These are phyloP conservation scores for Mechanitis messenoides DNA, from an alignment of 2,888 invertebrate species.

Conservation along the genomic window DNA sequence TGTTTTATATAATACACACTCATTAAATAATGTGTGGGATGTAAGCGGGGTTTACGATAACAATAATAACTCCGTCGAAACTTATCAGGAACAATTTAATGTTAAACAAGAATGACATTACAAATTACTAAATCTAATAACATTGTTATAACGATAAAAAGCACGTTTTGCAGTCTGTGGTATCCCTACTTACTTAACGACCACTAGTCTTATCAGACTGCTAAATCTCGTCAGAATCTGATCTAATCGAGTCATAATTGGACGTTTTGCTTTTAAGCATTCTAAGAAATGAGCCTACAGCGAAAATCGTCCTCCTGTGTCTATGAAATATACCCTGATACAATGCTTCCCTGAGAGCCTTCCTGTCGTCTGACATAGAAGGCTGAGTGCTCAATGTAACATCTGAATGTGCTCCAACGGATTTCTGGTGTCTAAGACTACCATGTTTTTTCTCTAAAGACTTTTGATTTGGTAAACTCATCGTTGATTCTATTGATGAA, in stretches of 20 bases:
- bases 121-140: constrained; percentile 46
- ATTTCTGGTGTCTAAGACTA: constrained; percentile 77
- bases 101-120: constrained; percentile 54
- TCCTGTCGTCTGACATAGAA: constrained; percentile 77
- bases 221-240: constrained; percentile 75
- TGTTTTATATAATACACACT: neutral
- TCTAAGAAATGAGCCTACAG: constrained; percentile 83
- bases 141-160: constrained; percentile 48
- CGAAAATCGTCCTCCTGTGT: constrained; percentile 85
- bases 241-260: constrained; percentile 85
- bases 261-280: constrained; percentile 85
- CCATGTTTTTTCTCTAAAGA: constrained; percentile 74
- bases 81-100: constrained; percentile 71
- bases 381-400: constrained; percentile 70
- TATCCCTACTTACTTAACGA: constrained; percentile 50
- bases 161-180: constrained; percentile 63
- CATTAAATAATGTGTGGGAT: constrained; percentile 4
- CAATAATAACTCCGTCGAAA: constrained; percentile 42
- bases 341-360: constrained; percentile 82
- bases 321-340: constrained; percentile 88
- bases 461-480: constrained; percentile 73
- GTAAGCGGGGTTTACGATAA: constrained; percentile 48
- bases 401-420: constrained; percentile 78
- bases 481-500: constrained; percentile 72
- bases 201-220: constrained; percentile 40